Conservation (phyloP, 2,888 invertebrate species). For the Diplazon laetatorius region DNA sequence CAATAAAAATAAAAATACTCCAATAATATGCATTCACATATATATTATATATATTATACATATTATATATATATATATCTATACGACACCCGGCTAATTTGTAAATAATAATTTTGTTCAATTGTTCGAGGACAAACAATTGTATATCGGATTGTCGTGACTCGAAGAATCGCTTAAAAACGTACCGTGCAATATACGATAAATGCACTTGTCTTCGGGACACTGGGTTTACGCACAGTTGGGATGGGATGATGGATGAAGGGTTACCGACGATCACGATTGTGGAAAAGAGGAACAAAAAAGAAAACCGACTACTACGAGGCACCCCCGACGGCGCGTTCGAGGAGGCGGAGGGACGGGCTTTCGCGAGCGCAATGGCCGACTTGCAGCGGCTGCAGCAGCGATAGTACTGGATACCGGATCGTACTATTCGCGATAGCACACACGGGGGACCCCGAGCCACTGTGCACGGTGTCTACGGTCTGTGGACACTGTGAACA, state of each 20-base stretch:
- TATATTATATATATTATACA: not conserved
- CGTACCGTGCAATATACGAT: not conserved
- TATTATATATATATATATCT: no score
- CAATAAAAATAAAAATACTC: not conserved
- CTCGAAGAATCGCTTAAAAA: not conserved
- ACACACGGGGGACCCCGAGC: no score
- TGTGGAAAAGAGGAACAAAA: slow-evolving; percentile 12
- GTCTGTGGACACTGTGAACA: no score
- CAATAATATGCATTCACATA: not conserved
- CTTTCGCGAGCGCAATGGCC: slow-evolving; percentile 77
- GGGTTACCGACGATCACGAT: no score
- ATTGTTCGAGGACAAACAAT: no score
- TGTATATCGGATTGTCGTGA: no score
- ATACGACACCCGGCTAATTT: no score
- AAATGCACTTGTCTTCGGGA: slow-evolving; percentile 1
- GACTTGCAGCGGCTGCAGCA: slow-evolving; percentile 67
- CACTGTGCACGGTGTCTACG: no score
- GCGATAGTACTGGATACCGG: not conserved
- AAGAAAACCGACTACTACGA: slow-evolving; percentile 27
- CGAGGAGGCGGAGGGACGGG: slow-evolving; percentile 62
- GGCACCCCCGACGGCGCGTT: slow-evolving; percentile 49
- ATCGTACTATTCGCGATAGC: slow-evolving; percentile 4
- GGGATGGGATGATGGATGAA: slow-evolving; percentile 27
- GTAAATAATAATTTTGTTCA: no score
- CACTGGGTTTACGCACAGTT: slow-evolving; percentile 4